phyloP scores from a whole-genome alignment of 2,888 invertebrate genomes.

The Andrena flavipes region DNA sequence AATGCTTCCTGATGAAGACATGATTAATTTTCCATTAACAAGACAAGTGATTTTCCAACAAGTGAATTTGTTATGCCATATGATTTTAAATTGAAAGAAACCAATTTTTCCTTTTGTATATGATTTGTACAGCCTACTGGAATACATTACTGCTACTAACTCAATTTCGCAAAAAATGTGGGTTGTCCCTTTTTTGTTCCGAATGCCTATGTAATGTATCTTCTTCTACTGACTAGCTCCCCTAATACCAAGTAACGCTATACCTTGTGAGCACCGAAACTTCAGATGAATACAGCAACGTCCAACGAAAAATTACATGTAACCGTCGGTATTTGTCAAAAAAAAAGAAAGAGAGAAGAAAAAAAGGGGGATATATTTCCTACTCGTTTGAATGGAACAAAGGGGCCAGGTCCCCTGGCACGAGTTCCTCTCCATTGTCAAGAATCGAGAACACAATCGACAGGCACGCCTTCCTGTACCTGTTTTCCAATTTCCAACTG shows the following conservation, averaged over 20 bases:
- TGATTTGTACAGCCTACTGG: no score
- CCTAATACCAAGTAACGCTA: background rate
- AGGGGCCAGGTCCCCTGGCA: constrained; percentile 15
- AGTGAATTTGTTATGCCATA: no score
- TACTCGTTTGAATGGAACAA: background rate
- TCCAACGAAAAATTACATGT: constrained; percentile 8
- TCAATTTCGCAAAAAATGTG: no score
- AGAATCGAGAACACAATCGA: constrained; percentile 19
- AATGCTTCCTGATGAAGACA: no score
- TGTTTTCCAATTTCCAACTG: constrained; percentile 64
- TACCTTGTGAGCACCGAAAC: background rate
- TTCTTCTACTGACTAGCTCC: background rate
- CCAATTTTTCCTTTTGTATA: no score
- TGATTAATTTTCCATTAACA: no score
- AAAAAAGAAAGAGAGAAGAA: background rate
- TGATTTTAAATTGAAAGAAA: no score
- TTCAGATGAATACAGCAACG: background rate
- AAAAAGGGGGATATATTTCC: background rate
- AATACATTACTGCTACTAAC: no score
- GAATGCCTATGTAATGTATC: background rate
- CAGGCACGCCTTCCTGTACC: constrained; percentile 47
- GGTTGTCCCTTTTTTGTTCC: no score
- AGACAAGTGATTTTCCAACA: no score
- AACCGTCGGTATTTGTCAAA: background rate
- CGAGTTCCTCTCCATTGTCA: constrained; percentile 22